Conservation (phyloP, 2,888 invertebrate species). For the Biston betularia region DNA sequence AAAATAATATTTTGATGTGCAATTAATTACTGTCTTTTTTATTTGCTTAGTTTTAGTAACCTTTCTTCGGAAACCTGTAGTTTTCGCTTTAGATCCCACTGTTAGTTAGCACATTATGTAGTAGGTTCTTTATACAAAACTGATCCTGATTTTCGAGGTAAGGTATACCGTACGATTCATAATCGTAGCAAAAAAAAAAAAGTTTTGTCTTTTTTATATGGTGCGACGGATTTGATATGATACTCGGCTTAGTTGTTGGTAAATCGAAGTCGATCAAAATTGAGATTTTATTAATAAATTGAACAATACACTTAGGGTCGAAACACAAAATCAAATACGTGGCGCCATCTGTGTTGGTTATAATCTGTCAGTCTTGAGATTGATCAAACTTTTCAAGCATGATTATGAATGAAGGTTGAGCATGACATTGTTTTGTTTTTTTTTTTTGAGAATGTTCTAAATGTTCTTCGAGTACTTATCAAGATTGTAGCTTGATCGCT, state of each 20-base stretch:
- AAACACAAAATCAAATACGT: background rate
- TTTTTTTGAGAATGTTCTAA: slow-evolving; percentile 29
- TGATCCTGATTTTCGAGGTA: slow-evolving; percentile 19
- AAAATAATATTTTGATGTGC: background rate
- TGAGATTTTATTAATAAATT: no score
- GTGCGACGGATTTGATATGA: no score
- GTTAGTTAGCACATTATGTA: slow-evolving; percentile 28
- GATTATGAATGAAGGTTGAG: slow-evolving; percentile 17
- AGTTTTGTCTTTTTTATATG: background rate
- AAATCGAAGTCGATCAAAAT: no score
- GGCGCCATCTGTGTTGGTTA: background rate
- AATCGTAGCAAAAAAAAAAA: background rate
- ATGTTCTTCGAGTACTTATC: slow-evolving; percentile 1
- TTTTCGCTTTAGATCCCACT: slow-evolving; percentile 39
- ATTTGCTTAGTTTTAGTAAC: slow-evolving; percentile 45
- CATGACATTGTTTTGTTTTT: slow-evolving; percentile 36
- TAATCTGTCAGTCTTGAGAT: background rate
- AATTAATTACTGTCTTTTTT: slow-evolving; percentile 25
- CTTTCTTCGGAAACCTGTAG: slow-evolving; percentile 32
- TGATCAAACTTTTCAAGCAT: slow-evolving; percentile 12
- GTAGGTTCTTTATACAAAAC: slow-evolving; percentile 23
- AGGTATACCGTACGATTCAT: background rate
- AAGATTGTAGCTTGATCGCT: slow-evolving; percentile 14
- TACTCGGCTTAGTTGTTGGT: no score
- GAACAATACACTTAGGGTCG: background rate